Evolutionary conservation across 2,888 invertebrate genomes (phyloP).

Genomic region (Scaptomyza cyrtandrae): DNA sequence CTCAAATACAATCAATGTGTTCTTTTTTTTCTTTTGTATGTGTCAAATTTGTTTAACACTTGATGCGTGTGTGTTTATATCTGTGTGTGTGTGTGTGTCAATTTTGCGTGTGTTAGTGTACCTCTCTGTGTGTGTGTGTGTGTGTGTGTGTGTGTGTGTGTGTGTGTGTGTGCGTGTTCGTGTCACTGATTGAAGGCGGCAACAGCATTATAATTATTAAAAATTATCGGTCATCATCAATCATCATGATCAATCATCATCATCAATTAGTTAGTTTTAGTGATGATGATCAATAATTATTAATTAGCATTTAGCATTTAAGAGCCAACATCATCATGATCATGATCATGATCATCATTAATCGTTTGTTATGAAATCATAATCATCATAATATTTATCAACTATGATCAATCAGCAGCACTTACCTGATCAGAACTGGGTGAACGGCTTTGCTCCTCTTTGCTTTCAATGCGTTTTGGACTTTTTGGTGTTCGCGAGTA

Average conservation of each 20-base stretch:
- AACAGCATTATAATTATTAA: slow-evolving; percentile 50
- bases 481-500: slow-evolving; percentile 92
- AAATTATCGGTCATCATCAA: slow-evolving; percentile 38
- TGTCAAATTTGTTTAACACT: no score
- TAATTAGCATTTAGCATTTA: slow-evolving; percentile 33
- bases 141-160: slow-evolving; percentile 36
- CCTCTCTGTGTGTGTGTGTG: slow-evolving; percentile 24
- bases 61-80: slow-evolving; percentile 18
- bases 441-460: slow-evolving; percentile 89
- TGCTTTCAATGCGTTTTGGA: slow-evolving; percentile 87
- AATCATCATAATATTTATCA: slow-evolving; percentile 17
- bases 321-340: slow-evolving; percentile 44
- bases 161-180: slow-evolving; percentile 29
- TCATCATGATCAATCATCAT: slow-evolving; percentile 30
- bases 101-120: slow-evolving; percentile 31
- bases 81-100: slow-evolving; percentile 22
- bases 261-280: slow-evolving; percentile 16
- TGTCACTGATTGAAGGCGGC: slow-evolving; percentile 55
- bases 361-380: neutral
- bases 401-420: slow-evolving; percentile 49
- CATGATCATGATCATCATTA: slow-evolving; percentile 13
- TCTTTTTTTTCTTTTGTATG: neutral
- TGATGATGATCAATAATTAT: slow-evolving; percentile 35
- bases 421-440: slow-evolving; percentile 96
- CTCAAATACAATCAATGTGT: slow-evolving; percentile 30